A percentile compares a stretch with the other conserved stretches of the same genome.
Conservation (phyloP, 2,888 invertebrate species). For the Fissipunctia ypsillon region DNA sequence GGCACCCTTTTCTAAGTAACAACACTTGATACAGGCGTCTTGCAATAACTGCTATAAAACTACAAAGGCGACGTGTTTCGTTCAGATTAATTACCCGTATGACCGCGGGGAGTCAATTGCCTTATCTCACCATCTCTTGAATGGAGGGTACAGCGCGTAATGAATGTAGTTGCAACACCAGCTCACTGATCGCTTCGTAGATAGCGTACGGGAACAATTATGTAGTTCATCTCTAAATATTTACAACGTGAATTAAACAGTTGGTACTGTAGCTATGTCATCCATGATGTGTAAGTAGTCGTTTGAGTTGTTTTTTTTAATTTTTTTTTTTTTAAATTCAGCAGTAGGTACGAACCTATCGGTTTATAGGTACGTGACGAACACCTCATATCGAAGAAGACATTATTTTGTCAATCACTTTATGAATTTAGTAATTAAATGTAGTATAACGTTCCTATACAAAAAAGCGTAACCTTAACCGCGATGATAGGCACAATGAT, state of each 20-base stretch:
- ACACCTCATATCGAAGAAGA: background rate
- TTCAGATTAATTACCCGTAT: constrained; percentile 89
- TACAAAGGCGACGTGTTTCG: constrained; percentile 62
- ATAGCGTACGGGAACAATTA: constrained; percentile 55
- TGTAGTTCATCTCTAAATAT: constrained; percentile 44
- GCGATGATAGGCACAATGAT: constrained; percentile 38
- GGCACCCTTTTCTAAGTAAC: constrained; percentile 57
- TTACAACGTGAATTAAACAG: constrained; percentile 28
- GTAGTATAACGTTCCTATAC: background rate
- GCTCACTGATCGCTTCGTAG: constrained; percentile 61
- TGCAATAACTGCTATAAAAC: constrained; percentile 67
- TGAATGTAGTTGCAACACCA: constrained; percentile 72
- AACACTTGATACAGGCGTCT: constrained; percentile 79
- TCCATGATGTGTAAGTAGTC: background rate
- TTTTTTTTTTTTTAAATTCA: background rate
- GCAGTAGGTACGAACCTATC: background rate
- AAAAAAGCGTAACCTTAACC: background rate
- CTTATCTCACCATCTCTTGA: constrained; percentile 83
- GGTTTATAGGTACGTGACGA: background rate
- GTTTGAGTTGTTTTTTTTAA: background rate
- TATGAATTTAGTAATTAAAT: background rate
- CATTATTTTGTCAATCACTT: background rate
- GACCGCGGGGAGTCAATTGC: constrained; percentile 85
- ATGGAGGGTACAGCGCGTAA: constrained; percentile 66
- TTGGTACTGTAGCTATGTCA: background rate